phyloP scores from a whole-genome alignment of 92 coral and sea anemone species.

The Epizoanthus rinbou region DNA sequence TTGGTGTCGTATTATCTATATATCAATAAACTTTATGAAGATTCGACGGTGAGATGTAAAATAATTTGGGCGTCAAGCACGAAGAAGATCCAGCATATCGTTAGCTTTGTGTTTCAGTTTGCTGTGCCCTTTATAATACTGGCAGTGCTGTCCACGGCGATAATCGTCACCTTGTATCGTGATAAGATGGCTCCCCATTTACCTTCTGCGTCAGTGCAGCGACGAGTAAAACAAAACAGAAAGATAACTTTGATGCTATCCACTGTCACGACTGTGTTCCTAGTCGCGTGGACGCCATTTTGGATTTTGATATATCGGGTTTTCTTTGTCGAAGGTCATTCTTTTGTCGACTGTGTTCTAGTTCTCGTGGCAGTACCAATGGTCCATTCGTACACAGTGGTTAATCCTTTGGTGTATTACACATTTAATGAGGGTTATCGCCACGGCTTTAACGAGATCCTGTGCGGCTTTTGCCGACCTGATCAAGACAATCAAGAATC shows the following conservation, averaged over 20 bases:
- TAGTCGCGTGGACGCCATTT: slow-evolving; percentile 68
- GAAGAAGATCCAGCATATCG: slow-evolving; percentile 18
- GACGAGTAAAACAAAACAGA: slow-evolving; percentile 58
- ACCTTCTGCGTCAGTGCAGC: slow-evolving; percentile 20
- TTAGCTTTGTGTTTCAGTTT: slow-evolving; percentile 63
- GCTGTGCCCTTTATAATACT: slow-evolving; percentile 58
- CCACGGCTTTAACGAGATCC: slow-evolving; percentile 45
- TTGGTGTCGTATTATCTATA: not conserved
- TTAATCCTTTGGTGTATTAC: slow-evolving; percentile 69
- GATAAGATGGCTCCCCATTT: slow-evolving; percentile 42
- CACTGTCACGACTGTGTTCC: slow-evolving; percentile 59
- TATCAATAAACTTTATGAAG: not conserved
- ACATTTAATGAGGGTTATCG: slow-evolving; percentile 68
- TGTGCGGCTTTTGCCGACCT: no score
- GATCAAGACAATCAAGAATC: no score
- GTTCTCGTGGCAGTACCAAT: slow-evolving; percentile 51
- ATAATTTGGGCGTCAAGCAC: slow-evolving; percentile 37
- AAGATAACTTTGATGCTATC: slow-evolving; percentile 66
- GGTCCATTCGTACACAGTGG: slow-evolving; percentile 60
- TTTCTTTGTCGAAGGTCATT: slow-evolving; percentile 15
- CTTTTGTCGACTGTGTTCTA: slow-evolving; percentile 44
- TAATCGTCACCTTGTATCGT: slow-evolving; percentile 52
- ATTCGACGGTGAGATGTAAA: not conserved
- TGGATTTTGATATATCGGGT: slow-evolving; percentile 60
- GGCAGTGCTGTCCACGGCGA: slow-evolving; percentile 62